Evolutionary conservation across 2,888 invertebrate genomes (phyloP), one percentile per base, ranked within the genome.

Genomic region (Mesochorus sp.): DNA sequence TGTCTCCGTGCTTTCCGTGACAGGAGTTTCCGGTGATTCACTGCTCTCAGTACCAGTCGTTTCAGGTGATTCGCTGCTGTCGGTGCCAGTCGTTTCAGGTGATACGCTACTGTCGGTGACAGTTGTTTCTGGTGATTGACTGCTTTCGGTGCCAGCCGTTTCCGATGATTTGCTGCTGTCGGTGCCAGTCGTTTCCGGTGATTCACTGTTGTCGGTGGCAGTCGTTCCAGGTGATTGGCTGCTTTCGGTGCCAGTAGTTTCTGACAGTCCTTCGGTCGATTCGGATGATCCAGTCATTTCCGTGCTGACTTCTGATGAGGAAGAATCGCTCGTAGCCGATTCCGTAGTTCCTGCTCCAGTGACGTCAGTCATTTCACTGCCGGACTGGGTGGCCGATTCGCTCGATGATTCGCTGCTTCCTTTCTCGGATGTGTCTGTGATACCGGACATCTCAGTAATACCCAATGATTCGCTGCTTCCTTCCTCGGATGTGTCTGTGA

Each of bases 361-460:
- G 0, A n/a, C n/a, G n/a, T n/a, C n/a, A n/a, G 79, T 47, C 3
- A 82, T 68, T 51, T 80, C 86, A 1, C 81, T 82, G 2, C 78
- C 49, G n/a, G 49, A 28, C 17, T 44, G 31, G 12, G 47, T 68
- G 1, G 14, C 42, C 3, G 34, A 42, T 55, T 67, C 55, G n/a
- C 39, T 67, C 2, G 76, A 28, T n/a, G 57, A 62, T 57, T 31
- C 68, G 3, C 19, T 80, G 17, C 64, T 76, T 1, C 3, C n/a
- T n/a, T n/a, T 37, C 3, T 44, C 79, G n/a, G 84, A 83, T 4
- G 62, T 42, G 21, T 70, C 80, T 19, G 85, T 82, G 44, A 80
- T 76, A 19, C 70, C 81, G n/a, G 75, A 66, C 4, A 70, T 62
- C 26, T 26, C 24, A 6, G n/a, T 12, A 28, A 51, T 24, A 12